A percentile compares a stretch with the other conserved stretches of the same genome.
These are phyloP conservation scores for Ophion ellenae DNA, from an alignment of 2,888 invertebrate species.

Conservation along the genomic window DNA sequence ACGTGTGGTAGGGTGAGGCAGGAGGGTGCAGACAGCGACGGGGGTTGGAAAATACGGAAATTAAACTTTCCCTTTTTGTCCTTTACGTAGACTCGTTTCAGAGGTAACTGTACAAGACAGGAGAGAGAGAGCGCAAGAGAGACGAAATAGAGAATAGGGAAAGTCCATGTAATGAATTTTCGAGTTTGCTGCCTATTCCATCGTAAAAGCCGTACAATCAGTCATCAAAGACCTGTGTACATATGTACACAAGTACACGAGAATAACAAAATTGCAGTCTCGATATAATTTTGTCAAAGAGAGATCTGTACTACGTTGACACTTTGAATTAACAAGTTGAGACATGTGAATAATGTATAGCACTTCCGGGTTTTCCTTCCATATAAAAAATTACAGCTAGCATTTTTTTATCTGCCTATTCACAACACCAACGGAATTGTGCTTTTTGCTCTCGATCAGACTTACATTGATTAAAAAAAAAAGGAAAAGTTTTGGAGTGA, in stretches of 20 bases:
- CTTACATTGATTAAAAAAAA: too few relatives aligned
- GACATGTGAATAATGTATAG: too few relatives aligned
- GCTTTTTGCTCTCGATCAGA: too few relatives aligned
- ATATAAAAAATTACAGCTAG: too few relatives aligned
- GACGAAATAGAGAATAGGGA: neutral
- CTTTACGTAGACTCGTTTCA: conserved; percentile 6
- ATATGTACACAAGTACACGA: neutral
- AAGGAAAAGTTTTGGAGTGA: too few relatives aligned
- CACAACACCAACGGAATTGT: too few relatives aligned
- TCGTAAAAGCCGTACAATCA: neutral
- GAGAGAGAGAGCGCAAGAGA: conserved; percentile 9
- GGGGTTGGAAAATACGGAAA: conserved; percentile 37
- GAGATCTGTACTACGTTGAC: too few relatives aligned
- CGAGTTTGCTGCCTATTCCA: neutral
- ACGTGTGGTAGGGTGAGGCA: neutral
- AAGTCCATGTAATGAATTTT: neutral
- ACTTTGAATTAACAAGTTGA: too few relatives aligned
- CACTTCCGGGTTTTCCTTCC: too few relatives aligned
- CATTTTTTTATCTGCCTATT: too few relatives aligned
- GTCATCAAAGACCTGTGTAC: neutral
- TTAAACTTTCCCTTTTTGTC: conserved; percentile 37
- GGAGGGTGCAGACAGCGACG: neutral
- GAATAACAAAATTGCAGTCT: too few relatives aligned
- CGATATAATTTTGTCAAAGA: too few relatives aligned
- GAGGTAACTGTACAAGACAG: conserved; percentile 9